Conservation (phyloP, 1,140 invertebrate species). For the Achroia grisella region DNA sequence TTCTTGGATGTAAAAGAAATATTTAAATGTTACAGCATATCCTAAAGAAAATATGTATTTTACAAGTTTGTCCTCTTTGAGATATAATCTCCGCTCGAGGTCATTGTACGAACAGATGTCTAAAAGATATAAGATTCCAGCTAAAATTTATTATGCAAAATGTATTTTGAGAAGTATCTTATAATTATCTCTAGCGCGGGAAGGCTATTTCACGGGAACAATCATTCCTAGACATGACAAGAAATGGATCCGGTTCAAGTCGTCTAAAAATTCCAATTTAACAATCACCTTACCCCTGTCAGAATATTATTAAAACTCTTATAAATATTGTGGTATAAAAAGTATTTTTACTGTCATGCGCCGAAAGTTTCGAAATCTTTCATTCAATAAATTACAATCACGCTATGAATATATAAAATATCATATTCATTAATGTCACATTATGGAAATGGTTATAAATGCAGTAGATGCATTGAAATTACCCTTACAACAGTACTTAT, state of each 20-base stretch:
- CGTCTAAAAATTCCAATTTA: background rate
- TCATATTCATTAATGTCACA: constrained; percentile 27
- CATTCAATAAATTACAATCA: too few species aligned
- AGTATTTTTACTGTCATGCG: background rate
- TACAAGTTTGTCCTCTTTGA: constrained; percentile 15
- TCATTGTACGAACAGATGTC: constrained; percentile 11
- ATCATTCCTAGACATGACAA: background rate
- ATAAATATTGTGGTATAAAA: too few species aligned
- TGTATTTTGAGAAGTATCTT: constrained; percentile 9
- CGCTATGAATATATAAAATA: constrained; percentile 18
- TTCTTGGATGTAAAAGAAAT: background rate
- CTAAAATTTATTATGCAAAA: constrained; percentile 11
- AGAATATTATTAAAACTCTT: too few species aligned
- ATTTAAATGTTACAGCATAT: constrained; percentile 17
- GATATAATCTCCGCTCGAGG: constrained; percentile 25
- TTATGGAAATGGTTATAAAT: constrained; percentile 21
- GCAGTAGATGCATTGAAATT: constrained; percentile 19
- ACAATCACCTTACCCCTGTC: background rate
- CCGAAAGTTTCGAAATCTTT: too few species aligned
- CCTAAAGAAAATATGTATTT: constrained; percentile 11
- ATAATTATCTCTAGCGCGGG: constrained; percentile 1
- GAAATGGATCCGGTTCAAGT: background rate
- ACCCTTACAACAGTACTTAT: constrained; percentile 7
- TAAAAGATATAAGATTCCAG: constrained; percentile 10
- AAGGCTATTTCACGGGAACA: constrained; percentile 1